phyloP scores from a whole-genome alignment of 2,797 vertebrate species.

The Champsocephalus gunnari region DNA sequence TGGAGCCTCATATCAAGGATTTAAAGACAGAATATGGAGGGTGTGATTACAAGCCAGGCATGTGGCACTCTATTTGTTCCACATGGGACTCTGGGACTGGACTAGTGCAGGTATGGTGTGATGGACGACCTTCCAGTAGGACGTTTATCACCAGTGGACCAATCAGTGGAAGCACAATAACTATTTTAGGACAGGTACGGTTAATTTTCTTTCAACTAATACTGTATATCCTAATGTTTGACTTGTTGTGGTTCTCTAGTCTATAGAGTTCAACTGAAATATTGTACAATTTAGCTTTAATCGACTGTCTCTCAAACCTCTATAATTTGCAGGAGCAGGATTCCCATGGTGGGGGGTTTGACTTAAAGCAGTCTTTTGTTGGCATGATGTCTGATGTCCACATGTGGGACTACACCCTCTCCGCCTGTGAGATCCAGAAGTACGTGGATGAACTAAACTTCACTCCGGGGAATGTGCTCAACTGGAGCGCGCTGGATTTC shows the following conservation, averaged over 20 bases:
- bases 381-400: constrained; percentile 73
- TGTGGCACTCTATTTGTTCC: constrained; percentile 78
- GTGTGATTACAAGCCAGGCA: constrained; percentile 12
- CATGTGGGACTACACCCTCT: constrained; percentile 72
- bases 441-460: constrained; percentile 43
- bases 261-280: neutral
- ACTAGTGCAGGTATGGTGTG: constrained; percentile 70
- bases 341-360: constrained; percentile 61
- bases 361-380: constrained; percentile 63
- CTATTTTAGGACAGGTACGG: constrained; percentile 70
- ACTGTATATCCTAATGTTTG: neutral
- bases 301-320: constrained; percentile 1
- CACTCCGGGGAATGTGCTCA: constrained; percentile 64
- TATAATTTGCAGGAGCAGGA: constrained; percentile 71
- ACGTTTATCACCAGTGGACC: constrained; percentile 54
- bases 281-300: neutral
- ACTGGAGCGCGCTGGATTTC: constrained; percentile 62
- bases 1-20: constrained; percentile 32
- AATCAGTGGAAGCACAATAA: constrained; percentile 8
- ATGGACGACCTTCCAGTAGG: constrained; percentile 62
- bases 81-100: constrained; percentile 74
- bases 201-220: neutral
- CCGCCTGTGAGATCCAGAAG: constrained; percentile 60
- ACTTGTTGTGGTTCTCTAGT: neutral
- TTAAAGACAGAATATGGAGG: rapidly evolving